phyloP scores from a whole-genome alignment of 2,888 invertebrate species.

The Clostera curtula region DNA sequence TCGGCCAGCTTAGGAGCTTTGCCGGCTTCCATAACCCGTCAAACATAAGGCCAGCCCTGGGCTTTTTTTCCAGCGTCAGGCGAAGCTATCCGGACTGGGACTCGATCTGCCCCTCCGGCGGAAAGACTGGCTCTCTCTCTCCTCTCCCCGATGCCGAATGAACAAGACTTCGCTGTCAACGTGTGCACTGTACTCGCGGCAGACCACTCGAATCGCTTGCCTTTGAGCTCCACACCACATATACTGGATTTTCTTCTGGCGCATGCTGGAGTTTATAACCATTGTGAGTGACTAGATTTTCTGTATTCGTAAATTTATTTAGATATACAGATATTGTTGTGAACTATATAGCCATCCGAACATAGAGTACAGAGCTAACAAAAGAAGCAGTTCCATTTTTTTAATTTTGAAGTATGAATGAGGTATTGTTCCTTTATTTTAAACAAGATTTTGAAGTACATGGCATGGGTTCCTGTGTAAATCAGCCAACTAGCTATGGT shows the following conservation, averaged over 20 bases:
- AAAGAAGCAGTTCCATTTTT: too few relatives aligned
- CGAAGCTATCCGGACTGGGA: conserved; percentile 42
- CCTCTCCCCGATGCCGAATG: conserved; percentile 97
- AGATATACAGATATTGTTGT: too few relatives aligned
- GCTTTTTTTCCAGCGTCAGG: conserved; percentile 48
- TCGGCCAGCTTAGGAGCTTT: too few relatives aligned
- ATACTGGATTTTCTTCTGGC: conserved; percentile 92
- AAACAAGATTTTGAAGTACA: too few relatives aligned
- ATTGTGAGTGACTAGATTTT: conserved; percentile 75
- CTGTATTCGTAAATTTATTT: background rate
- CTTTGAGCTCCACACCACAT: conserved; percentile 88
- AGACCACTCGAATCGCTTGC: conserved; percentile 91
- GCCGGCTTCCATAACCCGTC: too few relatives aligned
- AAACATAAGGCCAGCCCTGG: too few relatives aligned
- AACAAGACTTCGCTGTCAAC: conserved; percentile 98
- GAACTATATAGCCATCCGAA: too few relatives aligned
- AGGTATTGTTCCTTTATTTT: too few relatives aligned
- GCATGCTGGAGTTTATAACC: conserved; percentile 95
- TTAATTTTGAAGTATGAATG: too few relatives aligned
- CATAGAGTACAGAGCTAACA: too few relatives aligned
- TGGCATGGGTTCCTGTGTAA: too few relatives aligned
- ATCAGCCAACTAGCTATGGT: too few relatives aligned
- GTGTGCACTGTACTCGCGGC: conserved; percentile 96
- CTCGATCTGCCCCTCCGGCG: conserved; percentile 66
- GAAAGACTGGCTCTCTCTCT: conserved; percentile 93